Conservation (phyloP, 2,797 vertebrate species). For the Lemur catta region DNA sequence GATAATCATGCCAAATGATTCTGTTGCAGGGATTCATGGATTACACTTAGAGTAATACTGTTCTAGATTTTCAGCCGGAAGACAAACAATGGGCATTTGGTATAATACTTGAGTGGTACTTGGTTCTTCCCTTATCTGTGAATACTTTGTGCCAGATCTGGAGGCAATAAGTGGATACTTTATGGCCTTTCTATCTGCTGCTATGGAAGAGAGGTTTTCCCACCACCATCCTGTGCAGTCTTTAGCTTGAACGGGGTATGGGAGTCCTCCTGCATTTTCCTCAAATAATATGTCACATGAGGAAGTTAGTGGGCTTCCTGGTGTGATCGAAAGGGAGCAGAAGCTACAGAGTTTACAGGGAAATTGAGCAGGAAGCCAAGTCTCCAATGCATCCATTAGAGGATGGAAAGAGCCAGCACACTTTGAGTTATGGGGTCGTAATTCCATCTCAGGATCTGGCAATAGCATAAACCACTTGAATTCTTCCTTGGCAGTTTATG, state of each 20-base stretch:
- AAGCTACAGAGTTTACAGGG: conserved; percentile 7
- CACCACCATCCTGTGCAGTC: not conserved
- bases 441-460: conserved; percentile 75
- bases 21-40: not conserved
- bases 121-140: not conserved
- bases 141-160: not conserved
- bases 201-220: not conserved
- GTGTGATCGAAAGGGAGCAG: not conserved
- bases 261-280: not conserved
- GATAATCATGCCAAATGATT: not conserved
- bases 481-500: conserved; percentile 78
- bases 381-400: conserved; percentile 47
- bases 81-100: not conserved
- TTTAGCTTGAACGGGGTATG: not conserved
- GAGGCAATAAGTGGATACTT: not conserved
- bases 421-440: conserved; percentile 79
- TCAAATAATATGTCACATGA: not conserved
- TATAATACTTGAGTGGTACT: not conserved
- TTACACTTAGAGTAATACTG: not conserved
- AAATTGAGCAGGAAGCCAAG: not conserved
- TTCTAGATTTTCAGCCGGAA: not conserved
- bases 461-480: conserved; percentile 72
- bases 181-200: not conserved
- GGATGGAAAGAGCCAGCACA: conserved; percentile 65
- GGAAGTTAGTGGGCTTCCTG: not conserved